Conservation (phyloP, 2,888 invertebrate genomes). For the Xestia rhomboidea region DNA sequence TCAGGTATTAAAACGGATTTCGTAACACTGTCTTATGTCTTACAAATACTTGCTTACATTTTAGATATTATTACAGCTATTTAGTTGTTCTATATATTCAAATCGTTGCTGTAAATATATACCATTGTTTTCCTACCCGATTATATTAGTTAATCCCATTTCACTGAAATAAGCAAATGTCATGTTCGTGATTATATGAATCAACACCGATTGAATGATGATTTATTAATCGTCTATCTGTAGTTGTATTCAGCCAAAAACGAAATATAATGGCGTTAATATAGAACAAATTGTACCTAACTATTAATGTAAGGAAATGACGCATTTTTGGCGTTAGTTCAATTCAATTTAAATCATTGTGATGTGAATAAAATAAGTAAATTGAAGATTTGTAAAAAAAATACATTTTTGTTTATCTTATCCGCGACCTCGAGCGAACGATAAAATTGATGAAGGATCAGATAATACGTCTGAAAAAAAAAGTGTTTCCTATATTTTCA, state of each 20-base stretch:
- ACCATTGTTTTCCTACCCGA: conserved; percentile 60
- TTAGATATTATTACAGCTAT: conserved; percentile 34
- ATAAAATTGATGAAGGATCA: not conserved
- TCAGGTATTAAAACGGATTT: not conserved
- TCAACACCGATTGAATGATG: conserved; percentile 8
- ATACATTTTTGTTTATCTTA: conserved; percentile 22
- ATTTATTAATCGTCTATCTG: conserved; percentile 18
- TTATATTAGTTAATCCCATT: conserved; percentile 58
- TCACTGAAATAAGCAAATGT: conserved; percentile 41
- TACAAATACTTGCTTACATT: conserved; percentile 46
- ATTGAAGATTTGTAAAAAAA: conserved; percentile 26
- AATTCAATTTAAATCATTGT: conserved; percentile 61
- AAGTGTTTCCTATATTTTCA: not conserved
- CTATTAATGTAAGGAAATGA: conserved; percentile 51
- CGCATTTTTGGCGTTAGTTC: conserved; percentile 53
- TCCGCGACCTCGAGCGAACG: conserved; percentile 32
- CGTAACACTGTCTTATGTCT: conserved; percentile 44
- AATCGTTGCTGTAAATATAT: conserved; percentile 59
- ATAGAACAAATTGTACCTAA: conserved; percentile 64
- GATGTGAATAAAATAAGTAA: conserved; percentile 48
- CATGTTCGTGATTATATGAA: conserved; percentile 23
- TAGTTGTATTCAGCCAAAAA: conserved; percentile 46
- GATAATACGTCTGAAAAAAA: not conserved
- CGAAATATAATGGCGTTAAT: conserved; percentile 42
- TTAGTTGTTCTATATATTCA: conserved; percentile 46